A percentile compares a stretch with the other conserved stretches of the same genome.
Conservation (phyloP, 2,888 invertebrate genomes). For the Trachelus tabidus region DNA sequence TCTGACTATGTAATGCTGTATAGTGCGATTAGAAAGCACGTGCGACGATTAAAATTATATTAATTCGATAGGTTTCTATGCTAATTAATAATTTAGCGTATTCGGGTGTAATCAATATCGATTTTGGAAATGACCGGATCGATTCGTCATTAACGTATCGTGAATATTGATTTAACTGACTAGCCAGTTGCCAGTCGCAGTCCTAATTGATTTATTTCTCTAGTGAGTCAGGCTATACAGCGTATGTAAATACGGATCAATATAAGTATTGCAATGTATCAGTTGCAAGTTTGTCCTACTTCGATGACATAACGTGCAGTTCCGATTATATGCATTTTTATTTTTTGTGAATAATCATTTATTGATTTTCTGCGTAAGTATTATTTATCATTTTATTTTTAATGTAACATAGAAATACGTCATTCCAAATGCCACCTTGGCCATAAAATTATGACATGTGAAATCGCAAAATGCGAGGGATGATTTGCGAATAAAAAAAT, state of each 20-base stretch:
- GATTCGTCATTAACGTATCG: neutral
- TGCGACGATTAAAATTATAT: neutral
- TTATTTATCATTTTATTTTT: neutral
- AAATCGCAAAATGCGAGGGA: neutral
- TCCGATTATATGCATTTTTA: neutral
- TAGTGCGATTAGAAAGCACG: neutral
- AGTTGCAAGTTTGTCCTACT: neutral
- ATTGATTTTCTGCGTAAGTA: neutral
- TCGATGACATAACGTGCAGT: neutral
- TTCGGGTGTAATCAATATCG: neutral
- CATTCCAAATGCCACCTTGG: neutral
- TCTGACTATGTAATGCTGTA: neutral
- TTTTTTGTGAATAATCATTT: neutral
- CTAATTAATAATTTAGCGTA: neutral
- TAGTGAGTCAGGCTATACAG: conserved; percentile 30
- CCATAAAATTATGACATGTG: neutral
- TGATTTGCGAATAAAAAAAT: neutral
- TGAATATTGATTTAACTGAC: conserved; percentile 21
- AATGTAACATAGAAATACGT: neutral
- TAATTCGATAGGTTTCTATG: neutral
- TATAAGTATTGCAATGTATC: neutral
- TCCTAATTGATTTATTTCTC: conserved; percentile 44
- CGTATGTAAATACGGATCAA: neutral
- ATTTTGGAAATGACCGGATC: neutral
- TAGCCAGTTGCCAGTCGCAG: conserved; percentile 30